A percentile compares a stretch with the other conserved stretches of the same genome.
Evolutionary conservation across 2,113 vertebrate species (phyloP).

Genomic region (Budorcas taxicolor): DNA sequence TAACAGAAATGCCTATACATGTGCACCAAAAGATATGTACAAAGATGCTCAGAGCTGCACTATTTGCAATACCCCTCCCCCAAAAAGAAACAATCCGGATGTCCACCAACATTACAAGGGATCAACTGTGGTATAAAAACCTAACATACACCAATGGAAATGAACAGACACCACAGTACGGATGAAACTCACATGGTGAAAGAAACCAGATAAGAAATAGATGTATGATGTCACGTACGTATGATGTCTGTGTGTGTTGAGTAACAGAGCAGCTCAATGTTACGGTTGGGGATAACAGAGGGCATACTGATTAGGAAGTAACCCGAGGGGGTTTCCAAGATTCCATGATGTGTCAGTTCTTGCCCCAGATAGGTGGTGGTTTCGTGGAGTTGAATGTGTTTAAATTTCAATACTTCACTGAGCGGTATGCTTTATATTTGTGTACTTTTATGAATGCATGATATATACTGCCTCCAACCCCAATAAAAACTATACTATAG

Average conservation of each 20-base stretch:
- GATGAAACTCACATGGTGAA: neutral
- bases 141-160: neutral
- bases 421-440: neutral
- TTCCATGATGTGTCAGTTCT: neutral
- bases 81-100: neutral
- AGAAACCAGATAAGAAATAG: neutral
- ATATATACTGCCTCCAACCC: neutral
- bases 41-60: neutral
- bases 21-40: neutral
- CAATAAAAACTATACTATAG: neutral
- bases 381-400: neutral
- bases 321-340: neutral
- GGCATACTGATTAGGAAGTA: neutral
- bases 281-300: neutral
- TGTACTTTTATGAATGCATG: neutral
- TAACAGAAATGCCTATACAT: neutral
- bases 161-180: neutral
- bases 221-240: neutral
- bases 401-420: neutral
- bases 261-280: neutral
- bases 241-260: neutral
- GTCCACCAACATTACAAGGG: neutral
- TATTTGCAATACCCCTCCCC: neutral
- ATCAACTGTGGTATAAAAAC: neutral
- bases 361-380: neutral